These are phyloP conservation scores for Xanthia togata DNA, from an alignment of 2,888 invertebrate genomes.

Conservation along the genomic window DNA sequence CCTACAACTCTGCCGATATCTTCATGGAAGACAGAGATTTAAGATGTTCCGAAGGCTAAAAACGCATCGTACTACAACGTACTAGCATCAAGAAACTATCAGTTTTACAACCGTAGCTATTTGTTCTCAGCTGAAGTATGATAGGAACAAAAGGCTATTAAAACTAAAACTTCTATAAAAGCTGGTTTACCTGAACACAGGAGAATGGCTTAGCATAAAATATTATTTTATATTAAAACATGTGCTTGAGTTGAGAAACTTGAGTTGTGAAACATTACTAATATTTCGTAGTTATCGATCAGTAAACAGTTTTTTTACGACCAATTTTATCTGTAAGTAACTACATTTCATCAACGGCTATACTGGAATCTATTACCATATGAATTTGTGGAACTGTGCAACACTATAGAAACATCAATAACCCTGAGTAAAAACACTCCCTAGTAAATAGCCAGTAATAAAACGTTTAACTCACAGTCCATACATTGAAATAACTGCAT, in stretches of 20 bases:
- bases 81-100: conserved; percentile 17
- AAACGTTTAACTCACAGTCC: conserved; percentile 21
- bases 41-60: not conserved
- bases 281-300: conserved; percentile 3
- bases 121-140: conserved; percentile 43
- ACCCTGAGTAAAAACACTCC: not conserved
- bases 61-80: conserved; percentile 22
- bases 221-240: conserved; percentile 53
- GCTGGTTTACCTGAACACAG: conserved; percentile 32
- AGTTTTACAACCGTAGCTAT: conserved; percentile 50
- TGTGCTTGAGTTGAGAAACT: conserved; percentile 5
- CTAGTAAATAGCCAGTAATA: conserved; percentile 14
- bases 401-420: not conserved
- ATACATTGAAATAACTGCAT: conserved; percentile 48
- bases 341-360: not conserved
- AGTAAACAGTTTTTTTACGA: conserved; percentile 13
- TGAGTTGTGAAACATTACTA: conserved; percentile 14
- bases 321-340: not conserved
- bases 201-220: conserved; percentile 47
- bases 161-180: conserved; percentile 58
- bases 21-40: not conserved
- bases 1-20: not conserved
- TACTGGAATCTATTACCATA: not conserved
- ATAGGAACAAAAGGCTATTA: conserved; percentile 52
- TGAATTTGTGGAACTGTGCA: not conserved